phyloP scores from a whole-genome alignment of 2,888 invertebrate genomes.

The Trypoxylon attenuatum region DNA sequence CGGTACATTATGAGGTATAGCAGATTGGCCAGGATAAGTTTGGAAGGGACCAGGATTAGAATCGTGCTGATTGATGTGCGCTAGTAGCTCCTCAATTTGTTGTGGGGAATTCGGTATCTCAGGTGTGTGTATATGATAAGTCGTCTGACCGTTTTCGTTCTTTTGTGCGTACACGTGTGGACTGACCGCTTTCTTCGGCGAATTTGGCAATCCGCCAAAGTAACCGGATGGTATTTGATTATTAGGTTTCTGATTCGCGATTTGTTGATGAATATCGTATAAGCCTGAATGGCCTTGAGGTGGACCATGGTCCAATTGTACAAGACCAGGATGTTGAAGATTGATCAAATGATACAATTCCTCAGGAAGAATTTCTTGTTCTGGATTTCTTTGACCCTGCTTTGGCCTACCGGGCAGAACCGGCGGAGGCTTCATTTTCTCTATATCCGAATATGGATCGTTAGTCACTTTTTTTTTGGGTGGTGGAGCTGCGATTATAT shows the following conservation, averaged over 20 bases:
- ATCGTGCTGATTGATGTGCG: slow-evolving; percentile 71
- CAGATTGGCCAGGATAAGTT: slow-evolving; percentile 64
- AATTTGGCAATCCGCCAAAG: slow-evolving; percentile 56
- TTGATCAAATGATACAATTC: slow-evolving; percentile 68
- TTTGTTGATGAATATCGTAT: slow-evolving; percentile 67
- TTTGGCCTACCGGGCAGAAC: slow-evolving; percentile 46
- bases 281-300: slow-evolving; percentile 64
- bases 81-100: slow-evolving; percentile 70
- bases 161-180: slow-evolving; percentile 67
- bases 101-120: slow-evolving; percentile 66
- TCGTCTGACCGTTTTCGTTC: slow-evolving; percentile 69
- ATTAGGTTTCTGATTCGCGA: slow-evolving; percentile 55
- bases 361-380: slow-evolving; percentile 60
- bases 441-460: slow-evolving; percentile 36
- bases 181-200: slow-evolving; percentile 63
- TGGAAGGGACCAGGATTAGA: slow-evolving; percentile 66
- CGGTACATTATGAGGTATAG: slow-evolving; percentile 56
- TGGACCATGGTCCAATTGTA: slow-evolving; percentile 59
- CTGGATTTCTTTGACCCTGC: slow-evolving; percentile 49
- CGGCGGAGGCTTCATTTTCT: slow-evolving; percentile 38
- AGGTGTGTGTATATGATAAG: slow-evolving; percentile 69
- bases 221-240: slow-evolving; percentile 56
- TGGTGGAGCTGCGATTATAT: slow-evolving; percentile 53
- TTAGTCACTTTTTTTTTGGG: slow-evolving; percentile 58
- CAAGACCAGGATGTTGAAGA: slow-evolving; percentile 67